Evolutionary conservation across 2,888 invertebrate species (phyloP), one percentile per base, ranked within the genome.

Genomic region (Eustalomyia histrio): DNA sequence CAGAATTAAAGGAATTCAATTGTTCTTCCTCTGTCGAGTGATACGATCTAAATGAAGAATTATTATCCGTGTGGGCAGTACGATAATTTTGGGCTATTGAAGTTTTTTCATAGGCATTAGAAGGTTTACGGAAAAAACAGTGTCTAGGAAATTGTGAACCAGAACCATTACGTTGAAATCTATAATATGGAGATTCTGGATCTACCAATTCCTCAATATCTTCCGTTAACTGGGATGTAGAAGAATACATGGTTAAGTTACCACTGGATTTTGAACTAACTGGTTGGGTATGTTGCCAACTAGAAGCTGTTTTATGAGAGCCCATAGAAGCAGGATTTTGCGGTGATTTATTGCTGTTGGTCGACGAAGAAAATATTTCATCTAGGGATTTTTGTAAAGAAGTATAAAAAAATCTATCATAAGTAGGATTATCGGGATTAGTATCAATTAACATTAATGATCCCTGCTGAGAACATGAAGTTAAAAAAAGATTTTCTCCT

Each of bases 211-310:
- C 78, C 21, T 67, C 61, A 10, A 29, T 21, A 35, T 81, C 81
- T 17, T 81, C 81, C 7, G 84, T 85, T 14, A 89, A 69, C 29
- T 86, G 87, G 2, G 87, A 86, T 7, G 83, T 85, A 14, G 88
- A 88, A 55, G 86, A 88, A 76, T 90, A 90, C 89, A 89, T 89
- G 69, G 90, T 90, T 5, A 90, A 84, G 83, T 90, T 90, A 1
- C 89, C 89, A 67, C 90, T 90, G 0, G 90, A 90, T 69, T 90
- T 91, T 8, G 90, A 90, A 83, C 88, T 90, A 0, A 89, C 86
- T 0, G 83, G 84, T 57, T 90, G 88, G 1, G 86, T 69, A 60
- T 87, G 86, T 55, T 86, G 85, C 84, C 87, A 86, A 50, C 29
- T 29, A 29, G 29, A 1, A 6, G 57, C 3, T 16, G 72, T 75